Evolutionary conservation across 2,797 vertebrate species (phyloP), one percentile per base, ranked within the genome.

Genomic region (Pristis pectinata): DNA sequence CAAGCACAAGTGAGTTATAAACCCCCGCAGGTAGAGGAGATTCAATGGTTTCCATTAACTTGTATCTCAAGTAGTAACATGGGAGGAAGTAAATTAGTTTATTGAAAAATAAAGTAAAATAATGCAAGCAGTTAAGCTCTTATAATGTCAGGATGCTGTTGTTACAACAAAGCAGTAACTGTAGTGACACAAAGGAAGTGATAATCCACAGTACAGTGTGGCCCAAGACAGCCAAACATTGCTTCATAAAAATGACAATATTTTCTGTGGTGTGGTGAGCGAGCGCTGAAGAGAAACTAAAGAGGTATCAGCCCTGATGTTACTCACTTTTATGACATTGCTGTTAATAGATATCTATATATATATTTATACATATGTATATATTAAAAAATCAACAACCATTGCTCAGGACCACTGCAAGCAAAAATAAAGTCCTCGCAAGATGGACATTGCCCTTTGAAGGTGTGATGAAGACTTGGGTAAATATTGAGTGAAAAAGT

Each of bases 301-400:
- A 91, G 61, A 61, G 87, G 64, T 61, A 19, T 91, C n/a, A 91
- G 59, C 87, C 59, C 87, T 91, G 87, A 67, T 41, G n/a, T 41
- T 41, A 91, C 37, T 64, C 87, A 91, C 59, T 67, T 41, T 91
- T 41, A 24, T 41, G 87, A 91, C 87, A 37, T n/a, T 64, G 59
- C 87, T 41, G 59, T 91, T 91, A 91, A 91, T 91, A 91, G 61
- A 91, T 67, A 91, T 91, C n/a, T 67, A 91, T 91, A 91, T 91
- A 37, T 64, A 72, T 93, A 93, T 93, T 74, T 74, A 74, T 93
- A 93, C 72, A 74, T 94, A 93, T 93, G 13, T 93, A 93, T 94
- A n/a, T 94, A 34, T 94, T 64, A 41, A 37, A 91, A 24, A 37
- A 70, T 53, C 27, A 74, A 74, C 44, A 74, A 74, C 44, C 44